Evolutionary conservation across 2,888 invertebrate species (phyloP), one percentile per base, ranked within the genome.

Genomic region (Parnassius smintheus): DNA sequence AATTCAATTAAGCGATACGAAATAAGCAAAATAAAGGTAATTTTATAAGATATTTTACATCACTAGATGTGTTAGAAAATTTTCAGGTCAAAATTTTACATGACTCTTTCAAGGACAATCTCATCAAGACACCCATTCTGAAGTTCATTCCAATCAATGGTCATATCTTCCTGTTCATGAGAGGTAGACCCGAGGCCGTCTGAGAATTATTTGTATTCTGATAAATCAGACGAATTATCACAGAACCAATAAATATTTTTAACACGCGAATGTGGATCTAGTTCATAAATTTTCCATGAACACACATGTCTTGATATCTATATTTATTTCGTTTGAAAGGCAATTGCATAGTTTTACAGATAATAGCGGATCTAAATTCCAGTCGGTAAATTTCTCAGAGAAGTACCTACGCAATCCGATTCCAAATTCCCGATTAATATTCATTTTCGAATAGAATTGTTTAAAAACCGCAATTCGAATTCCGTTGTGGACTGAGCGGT

Each of bases 401-500:
- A 56, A 51, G 52, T 53, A 62, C 18, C 18, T 18, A 18, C 59
- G 57, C 66, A 60, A 66, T 60, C 64, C 45, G 63, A 61, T 64
- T 64, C 53, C 60, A 49, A 61, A 64, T 63, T 58, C 56, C 45
- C 67, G 56, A 70, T 70, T 69, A 67, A 68, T 72, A 72, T 68
- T 75, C 65, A 68, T 66, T 69, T 70, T 64, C 63, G 59, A 70
- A 70, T 66, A 66, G 70, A 70, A 66, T 59, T 66, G 71, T 75
- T 71, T 74, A 70, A 75, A 74, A 78, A 71, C 71, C 66, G 64
- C 74, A 70, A 75, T 68, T 71, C 66, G 72, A 70, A 76, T 77
- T 75, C 76, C 70, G 64, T 50, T 61, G 68, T 65, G 58, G 71
- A 65, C 70, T 62, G 58, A 52, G 62, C 65, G 63, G 4, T 66